Percentiles rank a stretch among this genome's conserved stretches.
Evolutionary conservation across 2,888 invertebrate genomes (phyloP).

Genomic region (Heterodera filipjevi): DNA sequence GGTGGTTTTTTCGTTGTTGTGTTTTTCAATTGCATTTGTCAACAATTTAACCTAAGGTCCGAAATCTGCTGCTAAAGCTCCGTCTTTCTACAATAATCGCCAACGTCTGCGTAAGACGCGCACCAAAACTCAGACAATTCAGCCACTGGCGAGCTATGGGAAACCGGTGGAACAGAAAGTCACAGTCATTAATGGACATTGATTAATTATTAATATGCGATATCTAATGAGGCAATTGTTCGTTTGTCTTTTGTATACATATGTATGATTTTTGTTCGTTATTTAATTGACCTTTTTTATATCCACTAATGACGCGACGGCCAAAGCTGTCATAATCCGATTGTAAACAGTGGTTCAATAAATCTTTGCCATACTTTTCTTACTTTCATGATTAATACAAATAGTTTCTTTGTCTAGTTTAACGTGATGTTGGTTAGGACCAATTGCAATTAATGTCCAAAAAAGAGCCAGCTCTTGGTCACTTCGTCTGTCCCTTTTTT

Average conservation of each 20-base stretch:
- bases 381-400: no score
- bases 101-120: conserved; percentile 9
- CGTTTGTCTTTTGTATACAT: background rate
- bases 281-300: background rate
- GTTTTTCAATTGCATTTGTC: background rate
- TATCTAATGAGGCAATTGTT: background rate
- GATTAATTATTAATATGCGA: background rate
- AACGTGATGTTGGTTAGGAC: no score
- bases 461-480: background rate
- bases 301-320: background rate
- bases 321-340: background rate
- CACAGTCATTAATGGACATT: background rate
- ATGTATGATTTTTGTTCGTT: background rate
- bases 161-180: conserved; percentile 10
- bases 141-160: conserved; percentile 4
- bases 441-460: background rate
- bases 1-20: background rate
- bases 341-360: background rate
- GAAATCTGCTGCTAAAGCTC: background rate
- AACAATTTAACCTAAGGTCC: background rate
- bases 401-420: no score
- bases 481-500: background rate
- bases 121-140: conserved; percentile 1
- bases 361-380: background rate
- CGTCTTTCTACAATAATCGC: conserved; percentile 6